Evolutionary conservation across 2,888 invertebrate species (phyloP).

Genomic region (Caenorhabditis virilis): DNA sequence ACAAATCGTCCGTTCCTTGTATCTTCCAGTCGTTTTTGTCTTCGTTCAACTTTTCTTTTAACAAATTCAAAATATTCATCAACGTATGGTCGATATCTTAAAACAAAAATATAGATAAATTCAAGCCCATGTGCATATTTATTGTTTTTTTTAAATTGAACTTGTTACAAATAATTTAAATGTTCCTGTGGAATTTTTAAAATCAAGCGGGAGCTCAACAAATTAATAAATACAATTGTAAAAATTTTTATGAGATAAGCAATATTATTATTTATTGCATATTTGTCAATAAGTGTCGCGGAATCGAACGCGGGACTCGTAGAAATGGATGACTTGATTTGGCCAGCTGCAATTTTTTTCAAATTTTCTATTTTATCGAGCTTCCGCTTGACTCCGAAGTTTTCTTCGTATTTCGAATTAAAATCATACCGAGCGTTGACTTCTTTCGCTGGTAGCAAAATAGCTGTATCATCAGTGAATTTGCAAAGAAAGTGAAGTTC

Average conservation of each 20-base stretch:
- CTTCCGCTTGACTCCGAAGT: no score
- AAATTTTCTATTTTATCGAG: not conserved
- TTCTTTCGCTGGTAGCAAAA: constrained; percentile 28
- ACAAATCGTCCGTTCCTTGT: constrained; percentile 1
- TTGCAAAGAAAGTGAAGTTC: constrained; percentile 35
- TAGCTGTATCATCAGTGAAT: constrained; percentile 31
- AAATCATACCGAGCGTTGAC: constrained; percentile 23
- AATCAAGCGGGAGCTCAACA: not conserved
- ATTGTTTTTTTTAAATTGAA: no score
- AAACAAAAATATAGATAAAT: constrained; percentile 4
- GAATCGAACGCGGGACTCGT: constrained; percentile 16
- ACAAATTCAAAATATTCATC: constrained; percentile 21
- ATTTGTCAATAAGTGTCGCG: not conserved
- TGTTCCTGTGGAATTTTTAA: not conserved
- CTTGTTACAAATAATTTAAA: no score
- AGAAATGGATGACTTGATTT: constrained; percentile 32
- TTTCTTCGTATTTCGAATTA: no score
- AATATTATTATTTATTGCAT: constrained; percentile 1
- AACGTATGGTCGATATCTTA: constrained; percentile 31
- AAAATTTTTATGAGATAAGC: not conserved
- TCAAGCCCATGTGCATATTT: not conserved
- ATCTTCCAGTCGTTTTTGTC: constrained; percentile 12
- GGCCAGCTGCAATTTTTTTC: constrained; percentile 25
- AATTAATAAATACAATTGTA: not conserved
- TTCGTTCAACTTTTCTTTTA: constrained; percentile 10